Conservation (phyloP, 2,113 vertebrate species). For the Rafetus swinhoei region DNA sequence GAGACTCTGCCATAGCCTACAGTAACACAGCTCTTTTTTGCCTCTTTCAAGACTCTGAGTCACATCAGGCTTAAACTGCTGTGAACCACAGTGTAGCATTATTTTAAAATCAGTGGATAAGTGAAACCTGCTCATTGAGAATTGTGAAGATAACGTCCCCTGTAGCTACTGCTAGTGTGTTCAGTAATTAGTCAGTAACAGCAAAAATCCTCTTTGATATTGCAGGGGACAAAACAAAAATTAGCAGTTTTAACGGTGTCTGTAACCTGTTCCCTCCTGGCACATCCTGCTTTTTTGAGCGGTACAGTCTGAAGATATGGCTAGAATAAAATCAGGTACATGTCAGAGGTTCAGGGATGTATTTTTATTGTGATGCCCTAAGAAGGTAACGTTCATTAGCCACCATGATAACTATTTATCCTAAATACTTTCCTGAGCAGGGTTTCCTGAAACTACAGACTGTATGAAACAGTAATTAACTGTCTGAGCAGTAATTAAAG, state of each 20-base stretch:
- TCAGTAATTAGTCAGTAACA: constrained; percentile 69
- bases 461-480: too few relatives aligned
- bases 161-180: constrained; percentile 51
- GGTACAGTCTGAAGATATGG: not conserved
- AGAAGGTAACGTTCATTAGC: not conserved
- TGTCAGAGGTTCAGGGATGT: not conserved
- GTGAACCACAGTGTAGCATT: constrained; percentile 52
- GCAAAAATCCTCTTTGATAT: constrained; percentile 36
- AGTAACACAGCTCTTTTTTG: constrained; percentile 30
- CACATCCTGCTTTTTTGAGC: not conserved
- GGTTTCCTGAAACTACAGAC: not conserved
- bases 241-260: not conserved
- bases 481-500: too few relatives aligned
- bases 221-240: constrained; percentile 31
- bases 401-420: not conserved
- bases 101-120: constrained; percentile 40
- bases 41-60: constrained; percentile 45
- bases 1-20: not conserved
- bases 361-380: not conserved
- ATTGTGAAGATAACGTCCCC: constrained; percentile 51
- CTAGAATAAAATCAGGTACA: not conserved
- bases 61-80: constrained; percentile 35
- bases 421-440: not conserved
- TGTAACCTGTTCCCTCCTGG: not conserved
- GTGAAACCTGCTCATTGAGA: constrained; percentile 52